Percentiles rank a stretch among this genome's conserved stretches.
phyloP scores from a whole-genome alignment of 1,140 invertebrate genomes.

The Sesamia nonagrioides region DNA sequence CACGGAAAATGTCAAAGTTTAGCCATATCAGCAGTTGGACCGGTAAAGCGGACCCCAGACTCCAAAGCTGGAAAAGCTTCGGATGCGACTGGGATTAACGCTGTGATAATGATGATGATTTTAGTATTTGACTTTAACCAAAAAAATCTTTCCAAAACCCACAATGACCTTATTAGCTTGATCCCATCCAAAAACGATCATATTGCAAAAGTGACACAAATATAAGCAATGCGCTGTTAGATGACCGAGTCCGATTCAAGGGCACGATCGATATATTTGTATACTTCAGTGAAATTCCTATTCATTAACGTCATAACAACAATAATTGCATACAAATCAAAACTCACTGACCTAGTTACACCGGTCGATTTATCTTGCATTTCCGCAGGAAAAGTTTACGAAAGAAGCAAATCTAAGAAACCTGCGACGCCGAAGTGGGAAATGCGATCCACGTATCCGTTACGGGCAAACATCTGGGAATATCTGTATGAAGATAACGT shows the following conservation, averaged over 20 bases:
- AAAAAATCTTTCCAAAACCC: background rate
- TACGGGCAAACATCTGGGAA: slow-evolving; percentile 74
- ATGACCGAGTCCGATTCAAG: background rate
- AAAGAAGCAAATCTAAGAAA: slow-evolving; percentile 69
- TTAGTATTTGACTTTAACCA: background rate
- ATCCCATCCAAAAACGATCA: background rate
- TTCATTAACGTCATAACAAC: background rate
- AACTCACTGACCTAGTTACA: slow-evolving; percentile 20
- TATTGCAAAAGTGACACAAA: background rate
- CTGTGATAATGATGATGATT: too few relatives aligned
- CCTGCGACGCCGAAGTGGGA: slow-evolving; percentile 57
- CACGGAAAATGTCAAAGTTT: too few relatives aligned
- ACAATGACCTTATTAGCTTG: background rate
- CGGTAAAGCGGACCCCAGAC: too few relatives aligned
- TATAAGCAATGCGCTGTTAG: background rate
- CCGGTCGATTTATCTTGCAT: slow-evolving; percentile 38
- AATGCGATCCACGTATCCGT: slow-evolving; percentile 67
- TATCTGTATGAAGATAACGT: slow-evolving; percentile 66
- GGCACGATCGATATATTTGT: background rate
- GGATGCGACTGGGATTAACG: too few relatives aligned
- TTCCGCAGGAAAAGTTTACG: slow-evolving; percentile 71
- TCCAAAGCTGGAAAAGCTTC: too few relatives aligned
- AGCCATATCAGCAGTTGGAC: too few relatives aligned
- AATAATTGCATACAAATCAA: slow-evolving; percentile 30
- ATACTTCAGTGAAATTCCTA: background rate